A percentile compares a stretch with the other conserved stretches of the same genome.
Evolutionary conservation across 2,888 invertebrate species (phyloP).

Genomic region (Caenorhabditis auriculariae): DNA sequence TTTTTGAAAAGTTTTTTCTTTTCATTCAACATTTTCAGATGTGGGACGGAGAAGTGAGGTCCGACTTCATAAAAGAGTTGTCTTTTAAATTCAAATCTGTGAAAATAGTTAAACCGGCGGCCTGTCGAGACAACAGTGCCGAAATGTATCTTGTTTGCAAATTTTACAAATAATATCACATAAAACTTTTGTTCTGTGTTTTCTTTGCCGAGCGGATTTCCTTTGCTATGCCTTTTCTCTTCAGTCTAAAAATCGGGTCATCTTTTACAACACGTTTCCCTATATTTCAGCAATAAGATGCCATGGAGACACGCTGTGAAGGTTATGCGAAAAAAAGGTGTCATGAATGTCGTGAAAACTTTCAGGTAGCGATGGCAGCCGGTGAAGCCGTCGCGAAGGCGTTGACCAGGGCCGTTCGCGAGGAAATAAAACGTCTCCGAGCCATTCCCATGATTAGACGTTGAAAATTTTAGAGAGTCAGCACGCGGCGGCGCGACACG

Average conservation of each 20-base stretch:
- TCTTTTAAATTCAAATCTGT: constrained; percentile 41
- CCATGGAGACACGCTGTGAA: constrained; percentile 39
- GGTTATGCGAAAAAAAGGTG: not conserved
- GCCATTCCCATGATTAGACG: not conserved
- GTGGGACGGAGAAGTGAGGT: constrained; percentile 56
- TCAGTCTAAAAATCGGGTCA: not conserved
- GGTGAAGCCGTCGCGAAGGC: constrained; percentile 61
- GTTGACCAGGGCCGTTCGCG: constrained; percentile 51
- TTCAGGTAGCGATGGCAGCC: constrained; percentile 46
- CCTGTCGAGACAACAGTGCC: constrained; percentile 60
- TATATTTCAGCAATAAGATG: constrained; percentile 11
- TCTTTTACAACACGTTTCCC: not conserved
- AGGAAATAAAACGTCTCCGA: constrained; percentile 53
- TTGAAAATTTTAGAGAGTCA: constrained; percentile 41
- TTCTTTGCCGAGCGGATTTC: not conserved
- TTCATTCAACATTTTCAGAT: constrained; percentile 36
- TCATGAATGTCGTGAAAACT: not conserved
- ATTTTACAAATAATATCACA: constrained; percentile 8
- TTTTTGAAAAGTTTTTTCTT: not conserved
- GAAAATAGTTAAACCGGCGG: constrained; percentile 56
- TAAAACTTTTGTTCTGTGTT: not conserved
- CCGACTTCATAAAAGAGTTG: constrained; percentile 46
- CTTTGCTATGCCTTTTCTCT: not conserved
- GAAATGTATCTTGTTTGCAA: constrained; percentile 56
- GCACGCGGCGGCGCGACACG: constrained; percentile 52